Evolutionary conservation across 1,140 invertebrate species (phyloP), one percentile per base, ranked within the genome.

Genomic region (Dendroctonus valens): DNA sequence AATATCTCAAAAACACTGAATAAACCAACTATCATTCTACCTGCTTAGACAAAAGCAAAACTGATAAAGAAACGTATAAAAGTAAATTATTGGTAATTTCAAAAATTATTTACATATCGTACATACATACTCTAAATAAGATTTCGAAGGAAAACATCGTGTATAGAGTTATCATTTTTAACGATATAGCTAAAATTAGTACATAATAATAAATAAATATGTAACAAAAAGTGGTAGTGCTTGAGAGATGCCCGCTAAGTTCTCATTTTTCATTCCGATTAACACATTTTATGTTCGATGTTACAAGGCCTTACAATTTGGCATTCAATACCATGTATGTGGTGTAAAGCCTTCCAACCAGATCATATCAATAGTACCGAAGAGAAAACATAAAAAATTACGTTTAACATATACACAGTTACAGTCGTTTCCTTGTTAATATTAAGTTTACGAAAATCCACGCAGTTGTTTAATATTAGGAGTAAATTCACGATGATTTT

Each of bases 1-100:
- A 26, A 26, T 26, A 26, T 26, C 26, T 26, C 26, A 26, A 26
- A 26, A 26, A 26, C 26, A 26, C 1, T 26, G 26, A 26, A 3
- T 26, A 26, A 26, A 26, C 3, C 26, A 26, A 26, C 26, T 26
- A 26, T 26, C 26, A 26, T 26, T 26, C 26, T 26, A 26, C 53
- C 69, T 72, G 69, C 70, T 70, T 68, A 37, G 38, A 65, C 69
- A 73, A 72, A 72, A 70, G 70, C 69, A 54, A 52, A 54, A 62
- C 38, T 26, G 26, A 8, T 12, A 65, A 48, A 63, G 52, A 64
- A 46, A 41, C 42, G 61, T 64, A 67, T 26, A 26, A 26, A 26
- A 26, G 26, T 26, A 26, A 26, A 26, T 64, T 70, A 70, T 65
- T 51, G 64, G 57, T 69, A 71, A 58, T 60, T 70, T 55, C 42